Evolutionary conservation across 2,888 invertebrate genomes (phyloP), one percentile per base, ranked within the genome.

Genomic region (Melitaea athalia): DNA sequence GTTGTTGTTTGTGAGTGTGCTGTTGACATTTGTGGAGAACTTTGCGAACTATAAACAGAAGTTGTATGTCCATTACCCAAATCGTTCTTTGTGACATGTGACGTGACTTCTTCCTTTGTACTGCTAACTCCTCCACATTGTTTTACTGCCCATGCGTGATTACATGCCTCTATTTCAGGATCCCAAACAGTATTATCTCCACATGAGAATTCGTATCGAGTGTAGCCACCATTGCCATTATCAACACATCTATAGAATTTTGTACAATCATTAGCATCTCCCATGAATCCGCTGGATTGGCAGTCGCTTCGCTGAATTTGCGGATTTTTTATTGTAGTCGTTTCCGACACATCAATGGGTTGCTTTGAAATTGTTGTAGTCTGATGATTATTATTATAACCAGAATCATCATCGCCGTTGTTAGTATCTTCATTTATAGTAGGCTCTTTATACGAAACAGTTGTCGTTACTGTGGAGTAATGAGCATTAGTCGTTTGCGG

Each of bases 131-230:
- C 50, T 42, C 63, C 69, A 66, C 79, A 79, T 11, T 64, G 72
- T 69, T 75, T 66, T 24, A 79, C 79, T 57, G 77, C 78, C 75
- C 93, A 93, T 24, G 89, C 91, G 78, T 95, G 93, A 78, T 95
- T 95, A 78, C 95, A 95, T 0, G 92, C 92, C 76, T 91, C 88
- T 60, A 93, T 84, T 64, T 85, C 83, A 43, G 91, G 81, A 84
- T 95, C 95, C 94, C 95, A 95, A 31, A 93, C 93, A 4, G 95
- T 95, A 45, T 95, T 95, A 69, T 95, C 93, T 1, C 94, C 95
- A 78, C 96, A 96, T 47, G 89, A 88, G 78, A 96, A 96, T 63
- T 95, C 94, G 78, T 94, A 94, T 80, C 91, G 93, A 11, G 85
- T 93, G 71, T 87, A 95, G 12, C 93, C 92, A 15, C 94, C 94